Percentiles rank a stretch among this genome's conserved stretches.
These are phyloP conservation scores for Euwallacea fornicatus DNA, from an alignment of 1,140 invertebrate genomes.

Conservation along the genomic window DNA sequence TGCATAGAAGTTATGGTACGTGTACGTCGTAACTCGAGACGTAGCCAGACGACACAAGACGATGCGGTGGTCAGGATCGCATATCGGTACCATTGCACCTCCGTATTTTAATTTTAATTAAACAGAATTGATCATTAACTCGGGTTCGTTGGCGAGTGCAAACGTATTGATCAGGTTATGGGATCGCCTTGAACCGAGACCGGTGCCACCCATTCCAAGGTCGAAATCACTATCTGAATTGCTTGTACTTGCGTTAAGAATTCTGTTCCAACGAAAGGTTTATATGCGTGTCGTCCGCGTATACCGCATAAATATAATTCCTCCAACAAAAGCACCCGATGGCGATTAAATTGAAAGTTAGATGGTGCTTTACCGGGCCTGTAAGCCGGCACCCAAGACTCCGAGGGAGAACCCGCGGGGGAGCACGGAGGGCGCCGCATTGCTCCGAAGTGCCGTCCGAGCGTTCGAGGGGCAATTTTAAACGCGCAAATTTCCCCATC, in stretches of 20 bases:
- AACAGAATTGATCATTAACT: constrained; percentile 39
- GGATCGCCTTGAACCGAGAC: constrained; percentile 35
- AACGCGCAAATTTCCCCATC: no score
- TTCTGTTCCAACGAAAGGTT: constrained; percentile 20
- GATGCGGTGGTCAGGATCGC: constrained; percentile 29
- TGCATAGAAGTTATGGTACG: constrained; percentile 21
- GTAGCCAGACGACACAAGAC: constrained; percentile 15
- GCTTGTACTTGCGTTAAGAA: constrained; percentile 30
- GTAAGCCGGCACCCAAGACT: no score
- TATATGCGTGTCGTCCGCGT: constrained; percentile 1
- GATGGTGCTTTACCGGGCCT: no score
- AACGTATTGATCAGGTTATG: constrained; percentile 36
- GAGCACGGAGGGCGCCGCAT: no score
- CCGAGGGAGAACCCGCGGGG: no score
- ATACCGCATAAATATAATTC: constrained; percentile 4
- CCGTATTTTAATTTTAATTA: constrained; percentile 41
- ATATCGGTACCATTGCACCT: constrained; percentile 32
- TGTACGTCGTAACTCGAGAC: constrained; percentile 31
- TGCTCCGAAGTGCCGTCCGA: no score
- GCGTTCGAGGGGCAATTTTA: no score
- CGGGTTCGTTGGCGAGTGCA: constrained; percentile 29
- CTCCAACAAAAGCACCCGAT: background rate
- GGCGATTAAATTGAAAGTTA: constrained; percentile 1
- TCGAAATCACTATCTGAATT: constrained; percentile 29
- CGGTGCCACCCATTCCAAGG: constrained; percentile 35